Evolutionary conservation across 2,888 invertebrate species (phyloP).

Genomic region (Drosophila dives): DNA sequence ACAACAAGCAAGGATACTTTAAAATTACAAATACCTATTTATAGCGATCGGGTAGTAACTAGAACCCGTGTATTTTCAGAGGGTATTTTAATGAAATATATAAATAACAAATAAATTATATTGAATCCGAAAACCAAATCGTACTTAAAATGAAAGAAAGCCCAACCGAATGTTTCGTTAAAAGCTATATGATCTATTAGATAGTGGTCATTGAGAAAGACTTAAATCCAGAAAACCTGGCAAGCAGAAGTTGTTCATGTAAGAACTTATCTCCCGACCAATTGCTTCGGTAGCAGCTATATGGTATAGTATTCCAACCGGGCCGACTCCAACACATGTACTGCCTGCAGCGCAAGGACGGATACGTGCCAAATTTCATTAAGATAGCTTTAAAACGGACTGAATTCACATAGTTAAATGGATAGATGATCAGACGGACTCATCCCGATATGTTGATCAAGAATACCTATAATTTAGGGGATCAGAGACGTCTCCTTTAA

Average conservation of each 20-base stretch:
- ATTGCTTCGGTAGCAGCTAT: background rate
- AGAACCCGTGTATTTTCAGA: background rate
- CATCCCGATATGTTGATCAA: background rate
- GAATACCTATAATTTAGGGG: background rate
- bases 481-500: too few relatives aligned
- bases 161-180: background rate
- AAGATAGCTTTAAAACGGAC: background rate
- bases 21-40: background rate
- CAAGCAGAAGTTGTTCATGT: background rate
- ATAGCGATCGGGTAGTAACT: background rate
- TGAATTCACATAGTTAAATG: background rate
- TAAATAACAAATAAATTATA: background rate
- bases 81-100: background rate
- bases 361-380: background rate
- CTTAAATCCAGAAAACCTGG: background rate
- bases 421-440: background rate
- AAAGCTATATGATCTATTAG: background rate
- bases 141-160: background rate
- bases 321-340: background rate
- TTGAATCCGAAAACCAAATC: background rate
- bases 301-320: background rate
- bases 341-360: background rate
- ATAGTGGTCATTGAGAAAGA: background rate
- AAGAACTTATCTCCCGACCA: background rate
- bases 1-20: constrained; percentile 18